Base-by-base conservation (phyloP, 2,113 vertebrate species). In the Megaleporinus macrocephalus region DNA sequence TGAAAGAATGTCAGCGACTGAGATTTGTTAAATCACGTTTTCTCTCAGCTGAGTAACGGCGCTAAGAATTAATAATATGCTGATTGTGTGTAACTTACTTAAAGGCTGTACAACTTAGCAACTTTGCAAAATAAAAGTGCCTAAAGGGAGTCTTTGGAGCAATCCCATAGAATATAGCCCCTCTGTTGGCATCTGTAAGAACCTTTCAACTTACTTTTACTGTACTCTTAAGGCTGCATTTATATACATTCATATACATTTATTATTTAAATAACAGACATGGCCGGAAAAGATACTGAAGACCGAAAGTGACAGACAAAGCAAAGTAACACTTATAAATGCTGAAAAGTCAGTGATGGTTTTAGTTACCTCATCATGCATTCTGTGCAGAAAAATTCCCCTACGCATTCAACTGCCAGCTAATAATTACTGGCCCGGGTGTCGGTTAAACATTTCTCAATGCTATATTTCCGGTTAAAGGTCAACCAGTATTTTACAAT, bases 1-100 rank as follows among this genome's bases (percentile, higher is more conserved):
- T 84, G 84, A 88, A 83, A 89, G 77, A 72, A 79, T 71, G n/a
- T 15, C 41, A 61, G 20, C 51, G n/a, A 68, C 74, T 70, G 71
- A 53, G 61, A 66, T 62, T 51, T 51, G 44, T 14, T 66, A 72
- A 59, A 57, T 61, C 51, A 13, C 73, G 79, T 70, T n/a, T 24
- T 53, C 27, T 41, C 61, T 78, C 79, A 63, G 66, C 73, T 76
- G 68, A 65, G 11, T 33, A 22, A n/a, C 33, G 26, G 79, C 80
- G 53, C 51, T 57, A 81, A 29, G 70, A 85, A 73, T 18, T 16
- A 1, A 51, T 51, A 16, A 51, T 22, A 22, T 55, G 20, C 18
- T 55, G 6, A 55, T 55, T 2, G 20, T 22, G 1, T 55, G 53
- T 18, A 18, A 3, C 2, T n/a, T n/a, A n/a, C n/a, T n/a, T n/a